Percentiles rank a stretch among this genome's conserved stretches.
phyloP scores from a whole-genome alignment of 2,888 invertebrate genomes.

The Labia minor region DNA sequence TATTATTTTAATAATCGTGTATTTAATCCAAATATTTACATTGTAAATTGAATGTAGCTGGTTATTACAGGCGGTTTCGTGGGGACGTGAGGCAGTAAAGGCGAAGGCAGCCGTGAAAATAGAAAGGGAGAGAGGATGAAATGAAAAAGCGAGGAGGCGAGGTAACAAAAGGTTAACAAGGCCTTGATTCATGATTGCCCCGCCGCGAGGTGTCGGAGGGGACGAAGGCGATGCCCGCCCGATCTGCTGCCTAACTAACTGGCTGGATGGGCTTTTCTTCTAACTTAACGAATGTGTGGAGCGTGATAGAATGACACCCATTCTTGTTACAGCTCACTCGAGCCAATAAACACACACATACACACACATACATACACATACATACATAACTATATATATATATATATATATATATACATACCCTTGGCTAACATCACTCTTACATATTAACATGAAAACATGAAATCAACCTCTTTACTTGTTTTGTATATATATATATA shows the following conservation, averaged over 20 bases:
- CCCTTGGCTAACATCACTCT: too few relatives aligned
- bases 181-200: conserved; percentile 13
- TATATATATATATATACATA: too few relatives aligned
- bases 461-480: too few relatives aligned
- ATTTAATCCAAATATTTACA: conserved; percentile 13
- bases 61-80: not conserved
- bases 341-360: conserved; percentile 1
- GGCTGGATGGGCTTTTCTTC: not conserved
- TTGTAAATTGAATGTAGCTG: conserved; percentile 7
- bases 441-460: too few relatives aligned
- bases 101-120: not conserved
- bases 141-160: not conserved
- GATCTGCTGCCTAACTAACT: not conserved
- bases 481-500: too few relatives aligned
- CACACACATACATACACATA: not conserved
- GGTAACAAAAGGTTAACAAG: conserved; percentile 9
- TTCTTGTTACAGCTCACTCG: conserved; percentile 13
- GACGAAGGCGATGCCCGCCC: too few relatives aligned
- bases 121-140: not conserved
- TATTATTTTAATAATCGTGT: conserved; percentile 13
- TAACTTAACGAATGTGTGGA: not conserved
- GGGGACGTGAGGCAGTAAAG: conserved; percentile 2
- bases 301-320: conserved; percentile 13
- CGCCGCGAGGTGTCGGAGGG: not conserved
- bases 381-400: too few relatives aligned